Evolutionary conservation across 2,888 invertebrate genomes (phyloP), one percentile per base, ranked within the genome.

Genomic region (Drosophila eohydei): DNA sequence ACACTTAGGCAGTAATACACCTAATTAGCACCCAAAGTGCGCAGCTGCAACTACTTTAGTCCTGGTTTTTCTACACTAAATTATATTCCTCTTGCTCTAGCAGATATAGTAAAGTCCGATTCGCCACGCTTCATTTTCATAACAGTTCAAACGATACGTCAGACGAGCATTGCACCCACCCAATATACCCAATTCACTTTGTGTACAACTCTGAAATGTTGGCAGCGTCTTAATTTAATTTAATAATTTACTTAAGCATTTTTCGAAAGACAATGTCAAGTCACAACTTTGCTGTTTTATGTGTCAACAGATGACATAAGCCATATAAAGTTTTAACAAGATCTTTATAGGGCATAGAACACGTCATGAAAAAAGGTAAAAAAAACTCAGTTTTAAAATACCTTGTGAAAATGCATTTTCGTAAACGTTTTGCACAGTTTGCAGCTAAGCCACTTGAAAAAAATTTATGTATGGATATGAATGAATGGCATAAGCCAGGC

Each of bases 401-500:
- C 12, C 50, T 36, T 21, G 21, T 36, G 14, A 12, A 36, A 52
- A 52, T 52, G 51, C 12, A 14, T 36, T 52, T 51, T 34, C 30
- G 16, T 11, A 50, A 50, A 30, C 48, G 48, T 30, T 30, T 30
- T n/a, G 11, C 48, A 30, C n/a, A n/a, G 48, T 48, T 16, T 16
- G 48, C 32, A 32, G 32, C 9, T 7, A 34, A 51, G 32, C 26
- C 36, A 26, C 9, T 26, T n/a, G 28, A 8, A 40, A 36, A 46
- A 46, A 54, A 40, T 54, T 28, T 1, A n/a, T n/a, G 36, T 26
- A 26, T 26, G 7, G 21, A 44, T 21, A 21, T 4, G 34, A 40
- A 40, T 38, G 38, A 40, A 28, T 38, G 54, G 40, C n/a, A 40
- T 7, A 54, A 40, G 26, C n/a, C 54, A 36, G 36, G 54, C 38